Percentiles rank a stretch among this genome's conserved stretches.
phyloP scores from a whole-genome alignment of 2,113 vertebrate species.

The Myocastor coypus region DNA sequence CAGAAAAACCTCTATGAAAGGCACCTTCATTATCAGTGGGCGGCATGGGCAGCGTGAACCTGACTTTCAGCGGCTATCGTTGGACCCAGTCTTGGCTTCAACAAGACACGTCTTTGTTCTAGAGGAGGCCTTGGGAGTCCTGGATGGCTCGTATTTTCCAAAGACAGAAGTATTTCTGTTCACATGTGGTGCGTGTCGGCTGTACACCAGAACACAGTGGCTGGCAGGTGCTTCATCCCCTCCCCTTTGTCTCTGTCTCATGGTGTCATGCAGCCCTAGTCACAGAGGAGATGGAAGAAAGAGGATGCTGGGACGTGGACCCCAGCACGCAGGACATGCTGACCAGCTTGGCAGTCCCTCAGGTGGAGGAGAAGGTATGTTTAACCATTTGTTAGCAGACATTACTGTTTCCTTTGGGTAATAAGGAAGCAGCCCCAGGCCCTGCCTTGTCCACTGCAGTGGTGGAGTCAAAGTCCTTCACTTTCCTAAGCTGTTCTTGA shows the following conservation, averaged over 20 bases:
- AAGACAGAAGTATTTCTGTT: neutral
- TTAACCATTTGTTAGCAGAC: conserved; percentile 66
- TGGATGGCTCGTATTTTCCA: neutral
- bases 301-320: conserved; percentile 79
- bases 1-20: neutral
- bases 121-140: conserved; percentile 1
- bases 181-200: neutral
- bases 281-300: conserved; percentile 80
- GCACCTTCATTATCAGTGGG: neutral
- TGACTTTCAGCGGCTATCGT: neutral
- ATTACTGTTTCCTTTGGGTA: neutral
- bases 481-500: conserved; percentile 58
- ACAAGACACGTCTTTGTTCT: neutral
- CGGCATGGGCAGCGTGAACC: neutral
- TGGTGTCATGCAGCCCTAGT: conserved; percentile 76
- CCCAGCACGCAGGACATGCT: conserved; percentile 68
- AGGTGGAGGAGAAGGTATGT: conserved; percentile 85
- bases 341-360: conserved; percentile 71
- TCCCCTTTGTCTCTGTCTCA: conserved; percentile 79
- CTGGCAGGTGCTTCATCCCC: conserved; percentile 61
- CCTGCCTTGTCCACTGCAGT: neutral
- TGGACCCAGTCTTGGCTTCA: neutral
- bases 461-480: neutral
- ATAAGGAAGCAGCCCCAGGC: neutral
- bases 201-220: neutral